phyloP scores from a whole-genome alignment of 2,888 invertebrate genomes.

The Xylota sylvarum region DNA sequence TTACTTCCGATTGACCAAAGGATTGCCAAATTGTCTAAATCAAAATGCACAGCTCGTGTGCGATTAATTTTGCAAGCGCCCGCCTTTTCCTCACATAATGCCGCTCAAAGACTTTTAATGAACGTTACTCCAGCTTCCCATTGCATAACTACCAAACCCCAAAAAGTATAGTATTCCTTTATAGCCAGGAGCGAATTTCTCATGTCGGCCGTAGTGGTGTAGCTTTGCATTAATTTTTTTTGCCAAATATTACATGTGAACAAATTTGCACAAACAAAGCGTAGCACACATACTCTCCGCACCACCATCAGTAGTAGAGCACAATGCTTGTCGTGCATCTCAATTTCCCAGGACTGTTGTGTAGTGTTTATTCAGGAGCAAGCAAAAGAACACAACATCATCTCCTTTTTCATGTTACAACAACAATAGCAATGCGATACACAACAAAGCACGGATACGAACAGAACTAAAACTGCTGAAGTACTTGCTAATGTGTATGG shows the following conservation, averaged over 20 bases:
- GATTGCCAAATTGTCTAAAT: slow-evolving; percentile 67
- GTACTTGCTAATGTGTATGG: slow-evolving; percentile 77
- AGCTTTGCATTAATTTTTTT: slow-evolving; percentile 50
- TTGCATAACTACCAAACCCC: slow-evolving; percentile 38
- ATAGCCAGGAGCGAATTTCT: slow-evolving; percentile 27
- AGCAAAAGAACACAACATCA: slow-evolving; percentile 61
- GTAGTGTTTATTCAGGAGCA: slow-evolving; percentile 31
- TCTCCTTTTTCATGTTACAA: slow-evolving; percentile 48
- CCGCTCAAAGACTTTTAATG: not conserved
- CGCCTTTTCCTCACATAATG: not conserved
- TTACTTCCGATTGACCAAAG: slow-evolving; percentile 71
- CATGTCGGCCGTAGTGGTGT: slow-evolving; percentile 41
- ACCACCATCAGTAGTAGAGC: not conserved
- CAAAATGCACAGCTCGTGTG: slow-evolving; percentile 58
- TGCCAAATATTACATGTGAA: slow-evolving; percentile 53
- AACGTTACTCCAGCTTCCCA: slow-evolving; percentile 41
- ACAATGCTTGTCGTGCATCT: slow-evolving; percentile 64
- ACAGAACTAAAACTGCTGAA: slow-evolving; percentile 64
- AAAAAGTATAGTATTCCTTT: slow-evolving; percentile 33
- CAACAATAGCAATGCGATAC: slow-evolving; percentile 46
- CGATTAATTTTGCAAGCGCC: slow-evolving; percentile 13
- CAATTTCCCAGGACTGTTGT: slow-evolving; percentile 56
- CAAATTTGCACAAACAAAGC: slow-evolving; percentile 71
- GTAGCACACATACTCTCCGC: slow-evolving; percentile 45
- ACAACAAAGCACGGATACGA: slow-evolving; percentile 18